Conservation (phyloP, 2,888 invertebrate species). For the Mamestra brassicae region DNA sequence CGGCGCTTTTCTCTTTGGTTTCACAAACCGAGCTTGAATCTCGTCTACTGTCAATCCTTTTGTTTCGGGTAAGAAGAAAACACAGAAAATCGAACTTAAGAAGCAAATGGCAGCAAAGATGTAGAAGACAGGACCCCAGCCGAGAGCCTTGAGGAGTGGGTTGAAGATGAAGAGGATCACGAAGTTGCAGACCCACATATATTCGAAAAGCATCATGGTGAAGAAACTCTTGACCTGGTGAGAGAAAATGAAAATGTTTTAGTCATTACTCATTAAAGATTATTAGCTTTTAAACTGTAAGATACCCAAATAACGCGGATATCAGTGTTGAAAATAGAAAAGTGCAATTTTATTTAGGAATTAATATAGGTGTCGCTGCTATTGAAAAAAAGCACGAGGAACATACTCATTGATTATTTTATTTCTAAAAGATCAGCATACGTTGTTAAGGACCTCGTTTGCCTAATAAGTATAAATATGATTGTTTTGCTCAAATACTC, state of each 20-base stretch:
- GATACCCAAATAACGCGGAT: no score
- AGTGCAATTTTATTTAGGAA: no score
- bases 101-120: constrained; percentile 75
- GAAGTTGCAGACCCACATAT: constrained; percentile 79
- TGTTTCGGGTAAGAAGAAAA: constrained; percentile 44
- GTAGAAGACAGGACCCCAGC: constrained; percentile 80
- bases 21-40: constrained; percentile 29
- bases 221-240: constrained; percentile 77
- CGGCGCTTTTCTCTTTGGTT: constrained; percentile 33
- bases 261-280: not conserved
- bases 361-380: no score
- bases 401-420: no score
- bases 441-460: no score
- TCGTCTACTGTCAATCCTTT: constrained; percentile 44
- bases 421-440: no score
- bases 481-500: no score
- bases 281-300: no score
- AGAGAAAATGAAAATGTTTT: constrained; percentile 18
- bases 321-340: no score
- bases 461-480: no score
- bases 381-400: no score
- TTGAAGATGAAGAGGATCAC: constrained; percentile 79
- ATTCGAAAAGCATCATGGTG: constrained; percentile 77
- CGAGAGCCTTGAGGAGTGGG: constrained; percentile 75
- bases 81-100: constrained; percentile 68